A percentile compares a stretch with the other conserved stretches of the same genome.
Evolutionary conservation across 2,113 vertebrate species (phyloP).

Genomic region (Dromiciops gliroides): DNA sequence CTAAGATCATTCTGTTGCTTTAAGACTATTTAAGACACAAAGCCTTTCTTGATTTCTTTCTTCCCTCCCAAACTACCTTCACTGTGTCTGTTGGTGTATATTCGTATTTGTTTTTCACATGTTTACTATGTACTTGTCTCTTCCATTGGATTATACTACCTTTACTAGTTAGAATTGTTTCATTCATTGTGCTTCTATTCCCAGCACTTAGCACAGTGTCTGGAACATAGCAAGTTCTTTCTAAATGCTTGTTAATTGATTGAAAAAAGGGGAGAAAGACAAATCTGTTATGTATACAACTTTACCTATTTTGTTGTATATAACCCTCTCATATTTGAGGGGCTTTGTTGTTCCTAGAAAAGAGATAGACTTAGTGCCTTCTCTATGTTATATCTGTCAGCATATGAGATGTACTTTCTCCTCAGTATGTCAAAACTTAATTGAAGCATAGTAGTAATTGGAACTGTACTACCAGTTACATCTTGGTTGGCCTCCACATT

Average conservation of each 20-base stretch:
- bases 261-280: background rate
- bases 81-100: background rate
- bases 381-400: constrained; percentile 52
- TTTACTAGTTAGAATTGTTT: background rate
- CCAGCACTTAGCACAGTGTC: background rate
- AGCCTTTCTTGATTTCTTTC: background rate
- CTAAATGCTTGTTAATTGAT: background rate
- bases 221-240: background rate
- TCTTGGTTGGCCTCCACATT: constrained; percentile 63
- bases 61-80: background rate
- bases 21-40: background rate
- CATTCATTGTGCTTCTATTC: background rate
- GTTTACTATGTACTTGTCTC: background rate
- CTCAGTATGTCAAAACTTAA: constrained; percentile 36
- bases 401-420: constrained; percentile 13
- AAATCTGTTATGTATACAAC: background rate
- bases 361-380: background rate
- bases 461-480: constrained; percentile 27
- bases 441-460: constrained; percentile 45
- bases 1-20: background rate
- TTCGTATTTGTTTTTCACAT: background rate
- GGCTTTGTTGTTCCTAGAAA: background rate
- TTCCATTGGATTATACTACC: background rate
- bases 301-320: background rate
- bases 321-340: constrained; percentile 6